Conservation (phyloP, 2,888 invertebrate genomes). For the Acholoe squamosa region DNA sequence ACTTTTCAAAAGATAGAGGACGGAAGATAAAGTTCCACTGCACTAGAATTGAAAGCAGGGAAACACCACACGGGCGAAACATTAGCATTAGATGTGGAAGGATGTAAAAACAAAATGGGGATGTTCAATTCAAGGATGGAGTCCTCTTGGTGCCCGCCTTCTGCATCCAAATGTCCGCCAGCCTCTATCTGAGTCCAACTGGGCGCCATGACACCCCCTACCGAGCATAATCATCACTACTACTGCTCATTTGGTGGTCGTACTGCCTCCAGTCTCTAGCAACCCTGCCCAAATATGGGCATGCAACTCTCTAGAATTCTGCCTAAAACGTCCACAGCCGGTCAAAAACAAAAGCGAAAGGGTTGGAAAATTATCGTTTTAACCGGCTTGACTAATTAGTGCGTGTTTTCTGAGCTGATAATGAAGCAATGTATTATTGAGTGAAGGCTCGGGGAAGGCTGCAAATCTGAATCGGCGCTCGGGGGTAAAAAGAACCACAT, state of each 20-base stretch:
- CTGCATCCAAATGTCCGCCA: conserved; percentile 21
- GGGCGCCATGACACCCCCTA: background rate
- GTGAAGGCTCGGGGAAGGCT: conserved; percentile 44
- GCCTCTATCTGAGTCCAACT: conserved; percentile 39
- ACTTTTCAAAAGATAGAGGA: background rate
- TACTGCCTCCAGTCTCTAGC: background rate
- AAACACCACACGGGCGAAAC: background rate
- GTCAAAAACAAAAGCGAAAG: conserved; percentile 21
- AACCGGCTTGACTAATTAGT: conserved; percentile 61
- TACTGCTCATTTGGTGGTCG: conserved; percentile 14
- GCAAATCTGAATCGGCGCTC: conserved; percentile 54
- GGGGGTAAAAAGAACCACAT: background rate
- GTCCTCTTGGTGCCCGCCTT: background rate
- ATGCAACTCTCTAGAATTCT: conserved; percentile 46
- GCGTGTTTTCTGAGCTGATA: conserved; percentile 55
- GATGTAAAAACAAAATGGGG: background rate
- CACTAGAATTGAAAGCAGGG: background rate
- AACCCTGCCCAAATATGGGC: conserved; percentile 46
- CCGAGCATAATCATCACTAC: conserved; percentile 22
- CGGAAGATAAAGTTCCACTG: background rate
- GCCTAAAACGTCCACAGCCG: conserved; percentile 21
- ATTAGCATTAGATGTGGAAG: conserved; percentile 17
- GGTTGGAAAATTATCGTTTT: conserved; percentile 61
- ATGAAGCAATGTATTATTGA: conserved; percentile 62
- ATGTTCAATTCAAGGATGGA: conserved; percentile 32